Evolutionary conservation across 1,140 invertebrate genomes (phyloP), one percentile per base, ranked within the genome.

Genomic region (Dendrolimus kikuchii): DNA sequence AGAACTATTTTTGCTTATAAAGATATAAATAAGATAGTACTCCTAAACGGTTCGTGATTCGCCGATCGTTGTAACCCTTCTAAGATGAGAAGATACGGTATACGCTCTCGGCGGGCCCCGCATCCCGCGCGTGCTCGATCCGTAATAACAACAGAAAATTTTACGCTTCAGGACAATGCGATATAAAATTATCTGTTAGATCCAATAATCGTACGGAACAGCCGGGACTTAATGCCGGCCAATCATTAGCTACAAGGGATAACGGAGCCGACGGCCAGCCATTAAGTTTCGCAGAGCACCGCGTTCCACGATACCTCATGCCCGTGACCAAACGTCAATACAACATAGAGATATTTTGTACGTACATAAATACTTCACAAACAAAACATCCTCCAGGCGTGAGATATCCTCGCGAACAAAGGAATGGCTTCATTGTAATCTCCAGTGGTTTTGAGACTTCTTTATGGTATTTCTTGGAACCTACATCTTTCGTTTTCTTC

Each of bases 131-230:
- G 38, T 49, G 7, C 47, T 60, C 59, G 56, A 59, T 54, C 71
- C 71, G 73, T 79, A 81, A 77, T 83, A 81, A 80, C 78, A 81
- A 81, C 77, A 74, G 77, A 74, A 72, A 79, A 81, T 82, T 83
- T 82, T 81, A 78, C 79, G 83, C 83, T 86, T 74, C 77, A 64
- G 83, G 83, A 86, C 83, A 86, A 84, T 86, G 71, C 79, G 74
- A 82, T 81, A 81, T 83, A 81, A 84, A 86, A 86, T 86, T 84
- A 86, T 84, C 83, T 81, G 81, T 81, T 84, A 83, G 81, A 83
- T 81, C 83, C 83, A 86, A 86, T 86, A 84, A 86, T 86, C 79
- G 81, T 78, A 77, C 68, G 72, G 79, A 78, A 81, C 78, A 74
- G 78, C 66, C 72, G 64, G 71, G 74, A 77, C 75, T 81, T 86